phyloP scores from a whole-genome alignment of 2,113 vertebrate species.

The Egretta garzetta region DNA sequence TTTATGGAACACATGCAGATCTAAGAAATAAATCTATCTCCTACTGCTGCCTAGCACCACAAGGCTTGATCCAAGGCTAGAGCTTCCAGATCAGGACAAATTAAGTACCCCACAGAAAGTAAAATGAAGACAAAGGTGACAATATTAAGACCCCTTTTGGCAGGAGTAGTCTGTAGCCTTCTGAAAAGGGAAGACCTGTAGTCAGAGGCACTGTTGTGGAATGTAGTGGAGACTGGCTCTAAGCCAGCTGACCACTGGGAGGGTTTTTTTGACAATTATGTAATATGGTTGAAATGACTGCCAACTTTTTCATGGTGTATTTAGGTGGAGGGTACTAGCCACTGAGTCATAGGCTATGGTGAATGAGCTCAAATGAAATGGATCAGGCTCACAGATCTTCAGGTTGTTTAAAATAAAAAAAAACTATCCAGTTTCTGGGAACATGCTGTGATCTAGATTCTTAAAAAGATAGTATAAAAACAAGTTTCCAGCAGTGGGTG shows the following conservation, averaged over 20 bases:
- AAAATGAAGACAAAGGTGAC: not conserved
- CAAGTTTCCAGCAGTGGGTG: not conserved
- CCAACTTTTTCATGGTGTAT: not conserved
- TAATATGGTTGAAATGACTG: not conserved
- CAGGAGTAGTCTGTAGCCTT: not conserved
- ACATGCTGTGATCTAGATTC: not conserved
- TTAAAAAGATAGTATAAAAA: not conserved
- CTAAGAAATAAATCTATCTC: not conserved
- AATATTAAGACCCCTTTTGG: not conserved
- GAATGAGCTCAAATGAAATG: not conserved
- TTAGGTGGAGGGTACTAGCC: not conserved
- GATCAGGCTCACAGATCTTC: not conserved
- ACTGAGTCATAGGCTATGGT: not conserved
- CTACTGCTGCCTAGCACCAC: not conserved
- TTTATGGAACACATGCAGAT: not conserved
- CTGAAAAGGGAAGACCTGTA: not conserved
- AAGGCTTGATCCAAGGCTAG: not conserved
- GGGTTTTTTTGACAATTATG: not conserved
- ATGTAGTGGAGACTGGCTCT: not conserved
- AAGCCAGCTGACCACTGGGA: not conserved
- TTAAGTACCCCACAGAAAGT: not conserved
- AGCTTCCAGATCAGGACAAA: not conserved
- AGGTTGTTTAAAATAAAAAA: not conserved
- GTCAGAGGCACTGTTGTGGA: not conserved
- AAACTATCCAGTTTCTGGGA: not conserved